A percentile compares a stretch with the other conserved stretches of the same genome.
Evolutionary conservation across 2,797 vertebrate species (phyloP).

Genomic region (Cryptoprocta ferox): DNA sequence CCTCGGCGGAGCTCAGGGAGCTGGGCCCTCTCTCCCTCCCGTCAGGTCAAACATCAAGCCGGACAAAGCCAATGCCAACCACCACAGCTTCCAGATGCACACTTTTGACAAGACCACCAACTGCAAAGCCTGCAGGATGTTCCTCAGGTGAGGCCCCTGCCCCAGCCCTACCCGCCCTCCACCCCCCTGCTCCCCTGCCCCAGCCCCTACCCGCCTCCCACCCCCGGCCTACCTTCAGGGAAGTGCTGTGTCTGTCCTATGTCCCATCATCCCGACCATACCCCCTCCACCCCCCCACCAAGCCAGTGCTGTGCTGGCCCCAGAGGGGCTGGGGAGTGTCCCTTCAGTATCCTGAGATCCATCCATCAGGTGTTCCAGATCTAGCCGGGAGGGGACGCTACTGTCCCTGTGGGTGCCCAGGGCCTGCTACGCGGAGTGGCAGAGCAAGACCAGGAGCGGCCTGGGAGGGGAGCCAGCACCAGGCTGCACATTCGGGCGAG

Average conservation of each 20-base stretch:
- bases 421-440: rapidly evolving
- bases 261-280: not conserved
- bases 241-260: not conserved
- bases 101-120: constrained; percentile 97
- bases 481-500: rapidly evolving
- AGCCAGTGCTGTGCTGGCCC: not conserved
- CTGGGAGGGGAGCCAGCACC: not conserved
- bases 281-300: rapidly evolving
- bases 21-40: not conserved
- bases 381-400: rapidly evolving
- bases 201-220: rapidly evolving
- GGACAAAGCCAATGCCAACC: constrained; percentile 96
- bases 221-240: not conserved
- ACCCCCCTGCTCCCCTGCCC: rapidly evolving
- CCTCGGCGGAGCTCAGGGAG: rapidly evolving
- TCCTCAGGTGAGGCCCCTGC: constrained; percentile 90
- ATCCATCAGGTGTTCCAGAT: rapidly evolving
- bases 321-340: rapidly evolving
- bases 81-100: constrained; percentile 99
- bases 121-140: constrained; percentile 97
- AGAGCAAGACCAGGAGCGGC: rapidly evolving
- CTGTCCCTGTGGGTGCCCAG: not conserved
- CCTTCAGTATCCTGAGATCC: rapidly evolving
- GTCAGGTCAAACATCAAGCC: constrained; percentile 98
- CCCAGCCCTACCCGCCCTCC: rapidly evolving